A percentile compares a stretch with the other conserved stretches of the same genome.
These are phyloP conservation scores for Stigmatopora nigra DNA, from an alignment of 2,113 vertebrate genomes.

Conservation along the genomic window DNA sequence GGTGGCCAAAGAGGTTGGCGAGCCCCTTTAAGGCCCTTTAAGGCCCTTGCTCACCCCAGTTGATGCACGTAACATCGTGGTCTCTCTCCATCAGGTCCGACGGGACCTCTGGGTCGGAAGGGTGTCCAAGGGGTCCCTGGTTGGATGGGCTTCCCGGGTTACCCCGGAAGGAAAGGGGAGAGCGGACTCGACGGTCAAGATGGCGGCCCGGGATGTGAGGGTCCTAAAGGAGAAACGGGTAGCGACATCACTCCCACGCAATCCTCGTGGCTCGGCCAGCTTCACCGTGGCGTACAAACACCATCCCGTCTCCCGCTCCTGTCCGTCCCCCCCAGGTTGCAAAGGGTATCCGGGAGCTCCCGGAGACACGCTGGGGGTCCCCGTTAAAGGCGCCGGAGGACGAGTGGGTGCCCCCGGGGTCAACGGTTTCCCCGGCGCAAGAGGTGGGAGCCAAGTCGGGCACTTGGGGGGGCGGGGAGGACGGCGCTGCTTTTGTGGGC, in stretches of 20 bases:
- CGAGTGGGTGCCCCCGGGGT: conserved; percentile 20
- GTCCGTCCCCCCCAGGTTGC: conserved; percentile 40
- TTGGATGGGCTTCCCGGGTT: conserved; percentile 38
- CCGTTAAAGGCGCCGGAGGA: conserved; percentile 48
- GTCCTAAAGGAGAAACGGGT: conserved; percentile 66
- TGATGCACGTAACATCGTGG: background rate
- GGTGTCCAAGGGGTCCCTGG: conserved; percentile 53
- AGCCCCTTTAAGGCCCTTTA: too few relatives aligned
- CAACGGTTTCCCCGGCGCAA: conserved; percentile 49
- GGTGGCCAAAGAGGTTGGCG: conserved; percentile 53
- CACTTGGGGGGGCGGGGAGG: background rate
- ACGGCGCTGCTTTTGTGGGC: background rate
- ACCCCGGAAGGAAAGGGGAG: conserved; percentile 48
- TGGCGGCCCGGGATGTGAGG: conserved; percentile 52
- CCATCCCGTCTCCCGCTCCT: background rate
- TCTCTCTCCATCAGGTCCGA: conserved; percentile 40
- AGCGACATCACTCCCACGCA: background rate
- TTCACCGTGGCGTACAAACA: too few relatives aligned
- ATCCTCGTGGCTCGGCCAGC: background rate
- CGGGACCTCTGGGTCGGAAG: conserved; percentile 43
- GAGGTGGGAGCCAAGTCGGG: conserved; percentile 47
- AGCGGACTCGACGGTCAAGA: conserved; percentile 45
- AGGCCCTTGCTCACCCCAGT: background rate
- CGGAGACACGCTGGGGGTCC: conserved; percentile 19
- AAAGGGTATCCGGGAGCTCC: conserved; percentile 38